These are phyloP conservation scores for Agrotis puta DNA, from an alignment of 2,888 invertebrate species.

Conservation along the genomic window DNA sequence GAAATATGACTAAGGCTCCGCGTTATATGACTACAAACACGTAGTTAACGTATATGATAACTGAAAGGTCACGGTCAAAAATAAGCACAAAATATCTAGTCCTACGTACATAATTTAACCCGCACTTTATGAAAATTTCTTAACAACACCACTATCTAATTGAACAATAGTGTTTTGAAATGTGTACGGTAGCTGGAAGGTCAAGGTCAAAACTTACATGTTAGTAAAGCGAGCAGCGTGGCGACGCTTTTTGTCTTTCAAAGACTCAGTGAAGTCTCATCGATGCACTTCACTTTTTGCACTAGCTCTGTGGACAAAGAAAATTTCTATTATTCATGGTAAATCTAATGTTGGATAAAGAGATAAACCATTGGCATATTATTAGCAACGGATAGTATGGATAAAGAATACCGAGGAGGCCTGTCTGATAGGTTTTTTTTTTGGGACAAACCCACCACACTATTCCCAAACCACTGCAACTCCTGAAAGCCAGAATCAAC, in stretches of 20 bases:
- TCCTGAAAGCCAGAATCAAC: no score
- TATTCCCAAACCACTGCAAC: no score
- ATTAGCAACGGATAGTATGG: no score
- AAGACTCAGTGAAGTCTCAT: conserved; percentile 82
- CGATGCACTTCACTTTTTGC: conserved; percentile 79
- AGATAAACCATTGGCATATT: neutral
- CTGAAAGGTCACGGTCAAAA: conserved; percentile 53
- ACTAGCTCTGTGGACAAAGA: conserved; percentile 79
- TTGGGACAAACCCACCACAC: no score
- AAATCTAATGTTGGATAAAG: neutral
- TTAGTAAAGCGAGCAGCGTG: conserved; percentile 84
- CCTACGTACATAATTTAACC: neutral
- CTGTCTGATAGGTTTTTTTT: no score
- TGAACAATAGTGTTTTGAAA: neutral
- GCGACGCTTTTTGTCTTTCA: conserved; percentile 74
- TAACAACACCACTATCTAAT: neutral
- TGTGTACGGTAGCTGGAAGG: conserved; percentile 1
- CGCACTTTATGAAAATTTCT: neutral
- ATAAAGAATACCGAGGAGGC: no score
- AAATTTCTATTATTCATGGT: conserved; percentile 29
- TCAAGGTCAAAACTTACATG: conserved; percentile 78
- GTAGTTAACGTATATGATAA: neutral
- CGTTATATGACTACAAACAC: no score
- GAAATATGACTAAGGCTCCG: no score
- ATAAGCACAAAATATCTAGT: conserved; percentile 58